These are phyloP conservation scores for Chlamydotis undulata DNA, from an alignment of 2,113 vertebrate species.

Conservation along the genomic window DNA sequence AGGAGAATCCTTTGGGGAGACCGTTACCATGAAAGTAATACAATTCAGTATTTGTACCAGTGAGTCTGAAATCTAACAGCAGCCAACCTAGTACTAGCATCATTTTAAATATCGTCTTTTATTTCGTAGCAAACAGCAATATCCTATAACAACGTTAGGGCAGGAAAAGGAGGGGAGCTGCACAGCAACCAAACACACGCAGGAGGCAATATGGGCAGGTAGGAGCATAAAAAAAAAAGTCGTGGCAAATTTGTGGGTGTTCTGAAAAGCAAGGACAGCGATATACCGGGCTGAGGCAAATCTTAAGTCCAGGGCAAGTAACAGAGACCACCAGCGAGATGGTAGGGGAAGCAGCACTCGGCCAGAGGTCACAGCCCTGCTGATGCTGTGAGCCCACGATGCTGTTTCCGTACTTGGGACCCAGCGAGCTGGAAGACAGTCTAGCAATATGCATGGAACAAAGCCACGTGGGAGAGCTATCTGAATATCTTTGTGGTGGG, in stretches of 20 bases:
- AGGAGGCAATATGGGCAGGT: neutral
- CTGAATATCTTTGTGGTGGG: neutral
- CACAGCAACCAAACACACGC: neutral
- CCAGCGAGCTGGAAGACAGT: neutral
- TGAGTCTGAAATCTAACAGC: constrained; percentile 25
- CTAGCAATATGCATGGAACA: neutral
- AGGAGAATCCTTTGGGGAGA: constrained; percentile 54
- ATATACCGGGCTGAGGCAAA: neutral
- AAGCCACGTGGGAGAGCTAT: neutral
- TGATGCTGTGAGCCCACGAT: neutral
- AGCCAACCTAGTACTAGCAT: constrained; percentile 26
- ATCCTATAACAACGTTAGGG: constrained; percentile 24
- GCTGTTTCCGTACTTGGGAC: neutral
- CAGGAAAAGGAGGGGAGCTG: neutral
- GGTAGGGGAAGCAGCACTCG: neutral
- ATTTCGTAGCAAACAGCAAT: constrained; percentile 54
- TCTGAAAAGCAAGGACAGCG: neutral
- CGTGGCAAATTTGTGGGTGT: neutral
- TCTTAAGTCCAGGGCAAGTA: neutral
- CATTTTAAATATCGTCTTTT: constrained; percentile 48
- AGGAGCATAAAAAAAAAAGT: neutral
- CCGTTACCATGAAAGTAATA: constrained; percentile 39
- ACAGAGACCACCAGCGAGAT: neutral
- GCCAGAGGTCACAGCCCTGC: neutral
- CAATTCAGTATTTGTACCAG: constrained; percentile 55